Evolutionary conservation across 2,113 vertebrate genomes (phyloP).

Genomic region (Saccopteryx leptura): DNA sequence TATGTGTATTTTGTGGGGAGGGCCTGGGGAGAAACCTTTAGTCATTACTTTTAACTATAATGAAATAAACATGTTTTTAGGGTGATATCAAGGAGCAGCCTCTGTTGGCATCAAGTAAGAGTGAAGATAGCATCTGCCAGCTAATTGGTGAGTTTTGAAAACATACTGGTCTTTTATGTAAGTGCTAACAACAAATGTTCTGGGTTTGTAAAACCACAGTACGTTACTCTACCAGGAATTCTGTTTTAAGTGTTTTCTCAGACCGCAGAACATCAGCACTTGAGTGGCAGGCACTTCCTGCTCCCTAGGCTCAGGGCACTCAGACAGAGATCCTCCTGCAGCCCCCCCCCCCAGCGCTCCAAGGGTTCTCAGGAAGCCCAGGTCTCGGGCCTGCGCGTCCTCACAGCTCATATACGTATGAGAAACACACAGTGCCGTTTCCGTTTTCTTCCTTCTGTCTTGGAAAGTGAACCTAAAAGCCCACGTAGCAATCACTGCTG

Average conservation of each 20-base stretch:
- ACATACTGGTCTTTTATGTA: conserved; percentile 62
- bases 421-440: not conserved
- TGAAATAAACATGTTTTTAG: conserved; percentile 87
- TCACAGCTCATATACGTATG: too few species aligned
- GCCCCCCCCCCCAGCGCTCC: not conserved
- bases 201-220: conserved; percentile 79
- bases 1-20: not conserved
- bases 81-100: conserved; percentile 88
- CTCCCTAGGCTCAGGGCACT: accelerated
- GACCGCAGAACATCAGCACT: conserved; percentile 69
- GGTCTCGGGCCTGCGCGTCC: too few species aligned
- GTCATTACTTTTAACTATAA: conserved; percentile 69
- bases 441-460: not conserved
- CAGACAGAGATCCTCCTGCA: not conserved
- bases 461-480: not conserved
- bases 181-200: conserved; percentile 6
- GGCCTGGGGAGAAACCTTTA: not conserved
- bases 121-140: conserved; percentile 87
- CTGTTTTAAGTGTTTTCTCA: conserved; percentile 7
- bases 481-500: not conserved
- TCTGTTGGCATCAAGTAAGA: conserved; percentile 83
- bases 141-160: conserved; percentile 94
- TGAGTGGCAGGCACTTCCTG: not conserved
- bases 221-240: conserved; percentile 66
- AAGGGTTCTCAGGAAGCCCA: not conserved